Base-by-base conservation (phyloP, 2,888 invertebrate species). In the Xestoiulus laeticollis region DNA sequence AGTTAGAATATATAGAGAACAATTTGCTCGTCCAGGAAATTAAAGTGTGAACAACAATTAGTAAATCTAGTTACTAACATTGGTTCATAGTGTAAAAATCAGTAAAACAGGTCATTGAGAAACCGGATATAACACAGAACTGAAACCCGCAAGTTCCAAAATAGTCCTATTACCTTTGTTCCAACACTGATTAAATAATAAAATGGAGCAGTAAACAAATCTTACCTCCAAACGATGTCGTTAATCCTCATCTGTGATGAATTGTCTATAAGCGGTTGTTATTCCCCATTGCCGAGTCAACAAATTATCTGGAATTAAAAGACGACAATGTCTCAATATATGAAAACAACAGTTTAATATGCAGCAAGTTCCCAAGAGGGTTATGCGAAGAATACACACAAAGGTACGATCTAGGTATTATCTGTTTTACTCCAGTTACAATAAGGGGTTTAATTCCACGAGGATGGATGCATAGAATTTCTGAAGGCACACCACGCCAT, bases 231-330 rank as follows among this genome's bases (percentile, higher is more conserved):
- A 78, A 10, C 1, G 78, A 30, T 78, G 26, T 78, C 26, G 78
- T 14, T 59, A 78, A 78, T 78, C 14, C 14, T 78, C 78, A 78
- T 78, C 78, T 78, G 78, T 78, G 78, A 78, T 12, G 78, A 30
- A 30, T 22, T 68, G 59, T 68, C 59, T 68, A 68, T 48, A 16
- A 68, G 59, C 22, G 78, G 22, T 30, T 30, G 78, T 78, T 22
- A 78, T 78, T 78, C 78, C 30, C 30, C 78, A 78, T 26, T 78
- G 78, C 30, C 22, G 30, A 12, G 30, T 30, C 30, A 78, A 78
- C 26, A 78, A 78, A 78, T 12, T 78, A 78, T 78, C 78, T 78
- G 78, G 22, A 78, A 78, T 78, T 30, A 30, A 78, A 78, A 78
- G 30, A 78, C 22, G 22, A 68, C 78, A 78, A 78, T 78, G 78